Percentiles rank a stretch among this genome's conserved stretches.
Conservation (phyloP, 1,140 invertebrate species). For the Luehdorfia chinensis region DNA sequence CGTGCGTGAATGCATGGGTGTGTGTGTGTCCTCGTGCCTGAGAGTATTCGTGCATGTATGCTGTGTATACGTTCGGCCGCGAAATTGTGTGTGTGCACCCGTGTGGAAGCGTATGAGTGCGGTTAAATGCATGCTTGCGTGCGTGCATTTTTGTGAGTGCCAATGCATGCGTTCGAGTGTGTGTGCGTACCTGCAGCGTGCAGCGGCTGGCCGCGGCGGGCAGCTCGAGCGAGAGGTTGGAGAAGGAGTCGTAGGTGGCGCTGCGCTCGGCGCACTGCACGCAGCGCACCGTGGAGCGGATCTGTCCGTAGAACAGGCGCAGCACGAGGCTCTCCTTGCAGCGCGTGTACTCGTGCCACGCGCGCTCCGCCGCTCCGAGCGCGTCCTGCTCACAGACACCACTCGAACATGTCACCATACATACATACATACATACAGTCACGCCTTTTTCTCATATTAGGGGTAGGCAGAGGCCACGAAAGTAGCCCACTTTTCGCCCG, state of each 20-base stretch:
- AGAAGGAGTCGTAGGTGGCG: constrained; percentile 93
- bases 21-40: no score
- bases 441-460: no score
- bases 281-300: constrained; percentile 90
- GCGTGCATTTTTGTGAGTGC: neutral
- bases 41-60: no score
- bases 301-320: constrained; percentile 91
- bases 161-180: constrained; percentile 68
- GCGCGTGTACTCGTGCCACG: constrained; percentile 86
- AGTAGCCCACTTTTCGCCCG: no score
- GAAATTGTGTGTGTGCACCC: no score
- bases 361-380: constrained; percentile 79
- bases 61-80: no score
- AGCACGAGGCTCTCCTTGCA: constrained; percentile 88
- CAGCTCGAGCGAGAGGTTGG: constrained; percentile 91
- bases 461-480: no score
- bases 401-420: neutral
- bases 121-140: constrained; percentile 3
- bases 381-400: constrained; percentile 42
- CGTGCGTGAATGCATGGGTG: no score
- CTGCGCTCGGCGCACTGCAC: constrained; percentile 85
- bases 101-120: neutral
- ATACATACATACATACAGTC: no score
- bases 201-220: constrained; percentile 83
- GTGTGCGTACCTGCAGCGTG: constrained; percentile 80